These are phyloP conservation scores for Trachurus trachurus DNA, from an alignment of 2,797 vertebrate genomes.

Conservation along the genomic window DNA sequence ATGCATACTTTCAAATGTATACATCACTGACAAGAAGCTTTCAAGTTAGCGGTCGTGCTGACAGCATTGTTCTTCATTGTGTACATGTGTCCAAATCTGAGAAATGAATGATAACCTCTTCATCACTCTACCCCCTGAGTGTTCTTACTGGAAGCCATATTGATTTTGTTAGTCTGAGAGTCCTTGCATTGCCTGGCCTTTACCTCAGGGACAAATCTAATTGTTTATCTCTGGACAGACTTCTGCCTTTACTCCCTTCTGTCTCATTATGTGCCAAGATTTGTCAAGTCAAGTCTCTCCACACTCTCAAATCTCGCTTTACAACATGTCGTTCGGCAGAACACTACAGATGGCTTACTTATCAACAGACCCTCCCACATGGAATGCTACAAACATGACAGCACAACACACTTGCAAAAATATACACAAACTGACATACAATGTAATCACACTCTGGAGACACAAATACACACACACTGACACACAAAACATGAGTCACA, in stretches of 20 bases:
- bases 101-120: slow-evolving; percentile 88
- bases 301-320: slow-evolving; percentile 88
- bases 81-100: slow-evolving; percentile 82
- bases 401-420: slow-evolving; percentile 86
- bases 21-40: slow-evolving; percentile 61
- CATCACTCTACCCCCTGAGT: slow-evolving; percentile 83
- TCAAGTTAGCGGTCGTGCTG: slow-evolving; percentile 70
- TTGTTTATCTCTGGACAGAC: slow-evolving; percentile 92
- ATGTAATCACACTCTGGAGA: slow-evolving; percentile 80
- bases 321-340: slow-evolving; percentile 88
- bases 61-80: slow-evolving; percentile 74
- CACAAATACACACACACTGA: slow-evolving; percentile 68
- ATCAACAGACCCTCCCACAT: slow-evolving; percentile 90
- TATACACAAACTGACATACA: slow-evolving; percentile 85
- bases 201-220: slow-evolving; percentile 91
- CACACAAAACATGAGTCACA: slow-evolving; percentile 76
- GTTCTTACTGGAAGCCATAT: slow-evolving; percentile 88
- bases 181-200: slow-evolving; percentile 87
- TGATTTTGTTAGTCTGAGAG: slow-evolving; percentile 89
- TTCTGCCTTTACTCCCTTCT: slow-evolving; percentile 90
- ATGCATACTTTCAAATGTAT: slow-evolving; percentile 65
- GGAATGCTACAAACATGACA: slow-evolving; percentile 89
- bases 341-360: slow-evolving; percentile 92
- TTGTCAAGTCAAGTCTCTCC: slow-evolving; percentile 90
- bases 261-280: slow-evolving; percentile 92